These are phyloP conservation scores for Ahaetulla prasina DNA, from an alignment of 2,113 vertebrate species.

Conservation along the genomic window DNA sequence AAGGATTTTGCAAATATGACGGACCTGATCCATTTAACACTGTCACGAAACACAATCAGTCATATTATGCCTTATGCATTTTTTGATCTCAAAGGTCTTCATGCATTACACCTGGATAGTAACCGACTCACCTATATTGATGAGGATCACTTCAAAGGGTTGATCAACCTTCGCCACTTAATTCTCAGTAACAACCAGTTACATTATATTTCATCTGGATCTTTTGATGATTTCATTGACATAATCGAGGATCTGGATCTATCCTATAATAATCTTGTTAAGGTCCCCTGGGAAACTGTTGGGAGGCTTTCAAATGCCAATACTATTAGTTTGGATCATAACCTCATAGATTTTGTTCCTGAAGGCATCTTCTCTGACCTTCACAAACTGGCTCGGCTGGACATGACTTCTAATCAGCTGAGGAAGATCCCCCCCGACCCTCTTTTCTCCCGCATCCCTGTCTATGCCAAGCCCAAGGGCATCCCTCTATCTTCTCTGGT, in stretches of 20 bases:
- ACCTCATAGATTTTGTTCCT: conserved; percentile 88
- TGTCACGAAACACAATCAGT: conserved; percentile 92
- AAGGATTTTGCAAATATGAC: conserved; percentile 96
- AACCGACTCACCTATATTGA: conserved; percentile 82
- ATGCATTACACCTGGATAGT: conserved; percentile 88
- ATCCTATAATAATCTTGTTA: conserved; percentile 90
- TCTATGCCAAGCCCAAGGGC: conserved; percentile 86
- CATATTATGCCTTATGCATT: conserved; percentile 90
- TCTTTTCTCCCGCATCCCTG: conserved; percentile 84
- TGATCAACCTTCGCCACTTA: conserved; percentile 85
- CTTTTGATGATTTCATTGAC: conserved; percentile 86
- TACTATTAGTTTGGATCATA: conserved; percentile 90
- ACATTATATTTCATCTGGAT: conserved; percentile 77
- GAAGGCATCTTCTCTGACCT: conserved; percentile 92
- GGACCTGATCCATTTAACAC: conserved; percentile 82
- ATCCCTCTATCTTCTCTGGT: conserved; percentile 81
- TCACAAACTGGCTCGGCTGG: conserved; percentile 88
- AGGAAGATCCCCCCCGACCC: conserved; percentile 95
- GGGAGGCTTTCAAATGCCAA: conserved; percentile 87
- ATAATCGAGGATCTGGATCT: conserved; percentile 91
- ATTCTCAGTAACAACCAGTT: conserved; percentile 93
- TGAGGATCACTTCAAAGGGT: conserved; percentile 85
- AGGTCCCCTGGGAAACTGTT: conserved; percentile 85
- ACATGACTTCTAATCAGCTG: conserved; percentile 96
- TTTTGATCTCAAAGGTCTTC: conserved; percentile 82